Evolutionary conservation across 2,888 invertebrate species (phyloP), one percentile per base, ranked within the genome.

Genomic region (Agrochola circellaris): DNA sequence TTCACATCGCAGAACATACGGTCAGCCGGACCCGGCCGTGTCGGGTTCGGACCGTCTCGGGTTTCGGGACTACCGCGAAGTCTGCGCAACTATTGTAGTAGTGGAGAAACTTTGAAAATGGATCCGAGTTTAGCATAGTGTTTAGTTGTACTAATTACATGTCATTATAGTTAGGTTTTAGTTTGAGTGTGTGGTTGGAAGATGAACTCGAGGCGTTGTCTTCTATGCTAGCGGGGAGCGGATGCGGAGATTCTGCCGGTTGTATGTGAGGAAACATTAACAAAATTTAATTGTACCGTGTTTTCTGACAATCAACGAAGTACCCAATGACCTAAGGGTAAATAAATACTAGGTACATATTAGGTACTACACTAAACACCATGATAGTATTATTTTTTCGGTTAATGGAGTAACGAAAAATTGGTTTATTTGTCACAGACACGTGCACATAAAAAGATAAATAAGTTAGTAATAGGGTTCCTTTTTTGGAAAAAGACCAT

Each of bases 1-100:
- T 85, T 77, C 86, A 82, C 73, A 73, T 80, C 75, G 81, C 84
- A 64, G 83, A 86, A 83, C 85, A 77, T 62, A 83, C 75, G 77
- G 73, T 34, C 77, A n/a, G n/a, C 56, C 30, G 60, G 42, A 38
- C 26, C 62, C 30, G 26, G n/a, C 62, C 79, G 83, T 80, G 81
- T 87, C 70, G 58, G 68, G 75, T 86, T 84, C 56, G 62, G 48
- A 1, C 26, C 42, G 64, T 30, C 23, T 78, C 78, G 71, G 75
- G 78, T 89, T 84, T 75, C 87, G 77, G 76, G 71, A 81, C 62
- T 79, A 83, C 82, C 69, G 38, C 54, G 48, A 56, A 30, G 45
- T 69, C 54, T 70, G 70, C 70, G 58, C 23, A 77, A 83, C 83
- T 78, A 83, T 82, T 82, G 71, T 79, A 72, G 56, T 69, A 34